A percentile compares a stretch with the other conserved stretches of the same genome.
Conservation (phyloP, 2,888 invertebrate species). For the Dryobota labecula region DNA sequence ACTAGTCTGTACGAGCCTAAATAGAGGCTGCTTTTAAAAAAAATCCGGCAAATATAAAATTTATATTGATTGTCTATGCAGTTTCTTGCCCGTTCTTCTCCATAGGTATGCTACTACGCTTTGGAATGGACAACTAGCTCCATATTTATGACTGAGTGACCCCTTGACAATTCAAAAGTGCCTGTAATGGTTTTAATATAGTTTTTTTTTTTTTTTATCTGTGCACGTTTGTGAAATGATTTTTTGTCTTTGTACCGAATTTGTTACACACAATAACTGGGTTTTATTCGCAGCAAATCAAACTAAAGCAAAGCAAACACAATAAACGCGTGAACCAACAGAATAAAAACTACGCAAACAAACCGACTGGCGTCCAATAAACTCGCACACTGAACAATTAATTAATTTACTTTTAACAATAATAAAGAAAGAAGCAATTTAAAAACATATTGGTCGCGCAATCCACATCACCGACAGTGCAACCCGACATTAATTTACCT, state of each 20-base stretch:
- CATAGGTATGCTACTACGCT: no score
- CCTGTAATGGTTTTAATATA: no score
- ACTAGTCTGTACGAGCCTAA: no score
- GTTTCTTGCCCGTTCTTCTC: no score
- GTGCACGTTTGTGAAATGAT: no score
- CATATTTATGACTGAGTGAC: no score
- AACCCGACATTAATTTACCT: slow-evolving; percentile 73
- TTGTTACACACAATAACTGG: neutral
- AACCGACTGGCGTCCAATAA: slow-evolving; percentile 54
- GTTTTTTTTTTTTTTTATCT: no score
- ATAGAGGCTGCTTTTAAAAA: neutral
- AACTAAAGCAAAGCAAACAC: slow-evolving; percentile 44
- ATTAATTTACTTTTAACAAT: slow-evolving; percentile 56
- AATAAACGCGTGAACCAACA: slow-evolving; percentile 40
- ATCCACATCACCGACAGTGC: slow-evolving; percentile 62
- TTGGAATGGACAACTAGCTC: no score
- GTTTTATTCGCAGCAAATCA: slow-evolving; percentile 36
- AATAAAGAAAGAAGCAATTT: slow-evolving; percentile 57
- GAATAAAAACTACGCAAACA: slow-evolving; percentile 42
- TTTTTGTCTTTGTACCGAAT: neutral
- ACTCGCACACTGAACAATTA: slow-evolving; percentile 56
- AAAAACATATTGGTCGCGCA: slow-evolving; percentile 61
- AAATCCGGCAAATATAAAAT: no score
- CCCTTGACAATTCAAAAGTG: no score
- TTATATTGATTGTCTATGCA: no score